Evolutionary conservation across 2,113 vertebrate species (phyloP).

Genomic region (Onychostoma macrolepis): DNA sequence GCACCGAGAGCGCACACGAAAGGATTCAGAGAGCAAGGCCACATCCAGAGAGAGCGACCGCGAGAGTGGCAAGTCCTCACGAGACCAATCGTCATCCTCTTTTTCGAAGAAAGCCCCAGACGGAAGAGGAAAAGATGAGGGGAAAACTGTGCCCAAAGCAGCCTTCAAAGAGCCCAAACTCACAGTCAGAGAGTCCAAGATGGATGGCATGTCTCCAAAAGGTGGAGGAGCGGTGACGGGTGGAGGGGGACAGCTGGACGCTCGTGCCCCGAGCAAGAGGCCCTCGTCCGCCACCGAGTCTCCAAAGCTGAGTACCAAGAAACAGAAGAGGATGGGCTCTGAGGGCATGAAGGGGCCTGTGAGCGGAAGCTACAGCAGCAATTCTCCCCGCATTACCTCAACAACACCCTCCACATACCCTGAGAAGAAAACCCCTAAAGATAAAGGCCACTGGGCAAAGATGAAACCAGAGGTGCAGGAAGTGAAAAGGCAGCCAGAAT

Average conservation of each 20-base stretch:
- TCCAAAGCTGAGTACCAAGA: conserved; percentile 91
- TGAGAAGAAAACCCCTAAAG: conserved; percentile 90
- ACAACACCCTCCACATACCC: conserved; percentile 69
- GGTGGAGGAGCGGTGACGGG: conserved; percentile 79
- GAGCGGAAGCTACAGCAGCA: conserved; percentile 72
- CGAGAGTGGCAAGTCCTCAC: conserved; percentile 76
- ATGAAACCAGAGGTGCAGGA: conserved; percentile 84
- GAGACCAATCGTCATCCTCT: conserved; percentile 70
- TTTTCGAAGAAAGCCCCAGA: conserved; percentile 85
- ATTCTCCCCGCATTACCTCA: conserved; percentile 86
- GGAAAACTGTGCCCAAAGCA: conserved; percentile 87
- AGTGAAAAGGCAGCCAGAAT: conserved; percentile 84
- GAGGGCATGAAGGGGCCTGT: conserved; percentile 79
- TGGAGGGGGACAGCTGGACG: conserved; percentile 71
- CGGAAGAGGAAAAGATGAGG: conserved; percentile 89
- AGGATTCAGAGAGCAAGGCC: conserved; percentile 94
- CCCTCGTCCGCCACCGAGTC: conserved; percentile 84
- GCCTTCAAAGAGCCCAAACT: conserved; percentile 97
- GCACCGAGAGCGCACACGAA: conserved; percentile 88
- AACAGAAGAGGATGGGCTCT: conserved; percentile 90
- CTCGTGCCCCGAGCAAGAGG: conserved; percentile 88
- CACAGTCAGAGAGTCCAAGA: conserved; percentile 91
- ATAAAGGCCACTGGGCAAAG: conserved; percentile 87
- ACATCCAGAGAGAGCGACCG: conserved; percentile 82
- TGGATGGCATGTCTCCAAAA: conserved; percentile 91